These are phyloP conservation scores for Diadema setosum DNA, from an alignment of 35 echinoderm and acorn worm genomes.

Conservation along the genomic window DNA sequence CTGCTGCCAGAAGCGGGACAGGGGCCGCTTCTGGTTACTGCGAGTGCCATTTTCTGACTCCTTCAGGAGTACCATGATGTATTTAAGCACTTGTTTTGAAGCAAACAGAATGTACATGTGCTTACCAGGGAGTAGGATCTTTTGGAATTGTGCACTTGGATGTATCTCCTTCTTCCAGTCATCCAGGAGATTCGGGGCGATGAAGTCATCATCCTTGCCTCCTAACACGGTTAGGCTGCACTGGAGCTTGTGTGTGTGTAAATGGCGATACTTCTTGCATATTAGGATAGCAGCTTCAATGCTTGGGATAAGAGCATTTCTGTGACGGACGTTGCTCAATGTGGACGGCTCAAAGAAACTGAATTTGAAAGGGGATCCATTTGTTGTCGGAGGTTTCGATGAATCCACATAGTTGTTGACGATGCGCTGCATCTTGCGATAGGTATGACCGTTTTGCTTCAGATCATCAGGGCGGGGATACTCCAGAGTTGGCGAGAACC, in stretches of 20 bases:
- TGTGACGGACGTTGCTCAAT: slow-evolving; percentile 62
- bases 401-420: slow-evolving; percentile 41
- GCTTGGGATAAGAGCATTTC: slow-evolving; percentile 73
- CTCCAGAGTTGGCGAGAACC: slow-evolving; percentile 84
- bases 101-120: slow-evolving; percentile 80
- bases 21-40: neutral
- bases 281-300: slow-evolving; percentile 83
- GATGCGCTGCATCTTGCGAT: slow-evolving; percentile 60
- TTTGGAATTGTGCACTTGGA: slow-evolving; percentile 56
- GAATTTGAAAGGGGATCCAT: slow-evolving; percentile 65
- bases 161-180: slow-evolving; percentile 74
- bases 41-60: neutral
- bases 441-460: slow-evolving; percentile 49
- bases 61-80: slow-evolving; percentile 38
- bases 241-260: slow-evolving; percentile 64
- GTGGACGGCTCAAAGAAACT: slow-evolving; percentile 85
- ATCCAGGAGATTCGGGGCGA: slow-evolving; percentile 67
- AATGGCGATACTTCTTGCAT: slow-evolving; percentile 84
- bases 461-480: slow-evolving; percentile 94
- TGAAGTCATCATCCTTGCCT: slow-evolving; percentile 80
- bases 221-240: slow-evolving; percentile 78
- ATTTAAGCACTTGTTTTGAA: slow-evolving; percentile 52
- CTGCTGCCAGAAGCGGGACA: neutral
- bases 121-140: slow-evolving; percentile 71
- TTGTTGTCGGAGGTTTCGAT: slow-evolving; percentile 30